Conservation (phyloP, 2,888 invertebrate species). For the Magallana nippona region DNA sequence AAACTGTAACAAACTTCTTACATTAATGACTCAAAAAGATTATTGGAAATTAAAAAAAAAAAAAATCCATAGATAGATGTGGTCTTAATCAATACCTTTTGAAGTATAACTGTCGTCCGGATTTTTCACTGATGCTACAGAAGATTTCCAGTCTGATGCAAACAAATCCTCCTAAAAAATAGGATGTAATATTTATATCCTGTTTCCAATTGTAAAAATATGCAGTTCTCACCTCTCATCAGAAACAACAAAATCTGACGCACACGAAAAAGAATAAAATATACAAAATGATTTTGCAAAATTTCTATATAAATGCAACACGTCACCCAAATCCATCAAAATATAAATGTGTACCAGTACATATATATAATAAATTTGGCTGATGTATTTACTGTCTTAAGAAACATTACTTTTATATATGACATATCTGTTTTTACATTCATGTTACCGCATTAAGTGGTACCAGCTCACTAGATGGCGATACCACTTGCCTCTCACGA, state of each 20-base stretch:
- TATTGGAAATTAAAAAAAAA: too few species aligned
- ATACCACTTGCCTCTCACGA: not conserved
- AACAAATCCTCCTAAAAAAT: constrained; percentile 61
- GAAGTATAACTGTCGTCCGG: constrained; percentile 4
- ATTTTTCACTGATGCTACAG: constrained; percentile 61
- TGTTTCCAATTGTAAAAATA: not conserved
- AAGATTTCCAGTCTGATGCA: constrained; percentile 63
- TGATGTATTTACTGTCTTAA: too few species aligned
- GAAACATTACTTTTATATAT: too few species aligned
- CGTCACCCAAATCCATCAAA: not conserved
- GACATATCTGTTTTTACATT: too few species aligned
- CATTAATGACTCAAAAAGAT: too few species aligned
- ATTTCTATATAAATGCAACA: too few species aligned
- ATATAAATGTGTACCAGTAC: constrained; percentile 4
- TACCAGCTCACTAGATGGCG: constrained; percentile 4
- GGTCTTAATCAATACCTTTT: not conserved
- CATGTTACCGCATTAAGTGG: not conserved
- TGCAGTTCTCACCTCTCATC: not conserved
- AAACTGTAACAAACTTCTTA: too few species aligned
- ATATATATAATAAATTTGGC: too few species aligned
- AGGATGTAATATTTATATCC: not conserved
- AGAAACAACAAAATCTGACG: not conserved
- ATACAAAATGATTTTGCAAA: too few species aligned
- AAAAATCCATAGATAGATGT: too few species aligned
- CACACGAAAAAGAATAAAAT: too few species aligned